Base-by-base conservation (phyloP, 64 coral and sea anemone species). In the Orbicella faveolata region DNA sequence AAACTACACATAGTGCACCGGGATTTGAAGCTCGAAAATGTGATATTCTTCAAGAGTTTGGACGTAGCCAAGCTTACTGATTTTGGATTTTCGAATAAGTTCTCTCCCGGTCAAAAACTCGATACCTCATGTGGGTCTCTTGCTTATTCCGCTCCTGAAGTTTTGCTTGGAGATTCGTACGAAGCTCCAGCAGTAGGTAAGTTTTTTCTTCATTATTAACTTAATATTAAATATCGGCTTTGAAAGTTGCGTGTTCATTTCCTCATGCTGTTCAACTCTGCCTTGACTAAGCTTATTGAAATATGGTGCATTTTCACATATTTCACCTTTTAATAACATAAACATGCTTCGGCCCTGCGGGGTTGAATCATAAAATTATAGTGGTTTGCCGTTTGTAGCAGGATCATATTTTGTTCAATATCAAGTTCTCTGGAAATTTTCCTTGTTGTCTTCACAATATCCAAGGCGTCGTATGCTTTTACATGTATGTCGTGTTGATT, bases 1-100 rank as follows among this genome's bases (percentile, higher is more conserved):
- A 90, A 95, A 91, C 88, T 99, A 34, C 94, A 99, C 52, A 94
- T 99, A 33, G 97, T 99, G 14, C 97, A 99, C 57, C 91, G 97
- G 75, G 97, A 99, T 93, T 91, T 99, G 90, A 99, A 99, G 76
- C 97, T 94, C 2, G 97, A 99, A 88, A 99, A 99, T 93, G 97
- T 99, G 4, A 99, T 99, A 62, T 99, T 99, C 83, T 99, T 99
- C 76, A 99, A 94, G 72, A 99, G 92, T 63, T 80, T 85, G 76
- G 97, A 99, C 79, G 87, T 99, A 83, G 97, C 97, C 37, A 99
- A 99, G 66, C 97, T 99, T 37, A 99, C 97, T 76, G 97, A 99
- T 72, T 99, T 99, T 75, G 97, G 97, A 35, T 96, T 99, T 67
- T 99, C 97, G 25, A 99, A 99, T 89, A 99, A 99, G 57, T 99